phyloP scores from a whole-genome alignment of 1,140 invertebrate genomes.

The Tetranychus urticae region DNA sequence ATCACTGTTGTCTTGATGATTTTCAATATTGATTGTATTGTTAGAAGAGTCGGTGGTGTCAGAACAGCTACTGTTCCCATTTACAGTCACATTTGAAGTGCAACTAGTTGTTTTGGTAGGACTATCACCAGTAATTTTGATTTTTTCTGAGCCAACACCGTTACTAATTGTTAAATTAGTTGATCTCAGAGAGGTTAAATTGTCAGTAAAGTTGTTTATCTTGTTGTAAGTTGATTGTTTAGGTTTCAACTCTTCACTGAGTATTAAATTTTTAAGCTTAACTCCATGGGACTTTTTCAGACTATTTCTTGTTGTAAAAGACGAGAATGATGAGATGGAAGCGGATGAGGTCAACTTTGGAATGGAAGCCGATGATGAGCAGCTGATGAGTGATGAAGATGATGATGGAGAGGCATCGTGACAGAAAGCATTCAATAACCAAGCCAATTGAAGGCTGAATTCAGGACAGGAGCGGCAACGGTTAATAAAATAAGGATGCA shows the following conservation, averaged over 20 bases:
- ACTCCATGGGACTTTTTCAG: conserved; percentile 59
- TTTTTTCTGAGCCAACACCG: too few relatives aligned
- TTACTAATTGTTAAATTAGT: too few relatives aligned
- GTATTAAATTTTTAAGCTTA: conserved; percentile 61
- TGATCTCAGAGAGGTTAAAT: too few relatives aligned
- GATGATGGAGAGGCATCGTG: conserved; percentile 29
- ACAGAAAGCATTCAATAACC: conserved; percentile 81
- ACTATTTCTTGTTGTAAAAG: neutral
- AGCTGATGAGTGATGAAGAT: neutral
- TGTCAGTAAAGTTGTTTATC: neutral
- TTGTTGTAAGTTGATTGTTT: neutral
- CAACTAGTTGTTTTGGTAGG: too few relatives aligned
- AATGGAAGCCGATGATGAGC: conserved; percentile 26
- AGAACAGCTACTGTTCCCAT: neutral
- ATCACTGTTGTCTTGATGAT: neutral
- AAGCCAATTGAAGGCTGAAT: conserved; percentile 82
- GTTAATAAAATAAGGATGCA: conserved; percentile 73
- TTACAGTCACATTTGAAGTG: neutral
- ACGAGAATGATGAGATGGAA: too few relatives aligned
- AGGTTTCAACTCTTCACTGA: conserved; percentile 53
- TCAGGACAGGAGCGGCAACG: conserved; percentile 79
- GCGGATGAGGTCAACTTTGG: conserved; percentile 19
- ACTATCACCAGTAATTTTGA: too few relatives aligned
- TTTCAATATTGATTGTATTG: neutral
- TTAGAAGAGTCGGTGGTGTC: neutral